Percentiles rank a stretch among this genome's conserved stretches.
These are phyloP conservation scores for Amphimallon solstitiale DNA, from an alignment of 2,888 invertebrate genomes.

Conservation along the genomic window DNA sequence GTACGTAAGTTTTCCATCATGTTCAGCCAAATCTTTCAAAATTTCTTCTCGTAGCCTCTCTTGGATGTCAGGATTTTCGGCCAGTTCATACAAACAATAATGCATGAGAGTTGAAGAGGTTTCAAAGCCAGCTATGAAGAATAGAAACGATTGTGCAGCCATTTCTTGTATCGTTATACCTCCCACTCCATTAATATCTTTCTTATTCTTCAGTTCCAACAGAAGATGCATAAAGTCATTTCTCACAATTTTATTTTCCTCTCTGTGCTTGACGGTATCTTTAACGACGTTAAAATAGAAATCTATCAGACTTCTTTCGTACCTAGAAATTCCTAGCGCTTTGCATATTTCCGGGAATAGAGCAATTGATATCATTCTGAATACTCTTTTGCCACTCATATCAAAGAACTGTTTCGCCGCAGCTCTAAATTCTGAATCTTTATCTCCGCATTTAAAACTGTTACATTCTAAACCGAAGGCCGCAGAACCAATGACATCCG, in stretches of 20 bases:
- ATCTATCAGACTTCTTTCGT: constrained; percentile 49
- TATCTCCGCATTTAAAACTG: constrained; percentile 62
- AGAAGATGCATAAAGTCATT: constrained; percentile 69
- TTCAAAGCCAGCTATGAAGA: constrained; percentile 58
- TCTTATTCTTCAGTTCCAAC: constrained; percentile 59
- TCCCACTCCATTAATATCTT: not conserved
- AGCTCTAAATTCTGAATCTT: constrained; percentile 64
- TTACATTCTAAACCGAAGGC: constrained; percentile 71
- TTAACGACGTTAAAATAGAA: constrained; percentile 64
- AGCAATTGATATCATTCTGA: constrained; percentile 33
- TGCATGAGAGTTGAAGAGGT: constrained; percentile 60
- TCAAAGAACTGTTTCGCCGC: constrained; percentile 44
- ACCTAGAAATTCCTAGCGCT: constrained; percentile 45
- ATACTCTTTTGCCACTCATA: constrained; percentile 13
- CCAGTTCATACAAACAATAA: constrained; percentile 65
- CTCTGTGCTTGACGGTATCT: constrained; percentile 62
- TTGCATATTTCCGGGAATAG: constrained; percentile 45
- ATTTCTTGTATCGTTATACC: constrained; percentile 38
- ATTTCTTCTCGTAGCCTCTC: constrained; percentile 62
- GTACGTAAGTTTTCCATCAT: constrained; percentile 62
- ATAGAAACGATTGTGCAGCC: constrained; percentile 51
- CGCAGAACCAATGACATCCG: constrained; percentile 69
- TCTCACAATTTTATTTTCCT: constrained; percentile 61
- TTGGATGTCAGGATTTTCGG: constrained; percentile 63
- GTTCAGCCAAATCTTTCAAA: constrained; percentile 54